Conservation (phyloP, 2,113 vertebrate species). For the Climacteris rufus region DNA sequence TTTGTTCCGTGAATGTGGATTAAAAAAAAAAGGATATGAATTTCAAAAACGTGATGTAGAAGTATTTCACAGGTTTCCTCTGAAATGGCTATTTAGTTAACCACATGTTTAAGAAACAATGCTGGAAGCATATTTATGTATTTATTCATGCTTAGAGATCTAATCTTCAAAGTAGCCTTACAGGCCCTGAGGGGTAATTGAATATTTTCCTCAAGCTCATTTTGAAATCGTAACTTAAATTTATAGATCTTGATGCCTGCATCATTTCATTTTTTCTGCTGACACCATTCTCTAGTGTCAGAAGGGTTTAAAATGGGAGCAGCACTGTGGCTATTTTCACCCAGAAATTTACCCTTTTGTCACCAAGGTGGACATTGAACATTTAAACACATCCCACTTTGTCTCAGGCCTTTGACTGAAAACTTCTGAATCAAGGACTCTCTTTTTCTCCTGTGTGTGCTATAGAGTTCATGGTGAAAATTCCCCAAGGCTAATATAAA, state of each 20-base stretch:
- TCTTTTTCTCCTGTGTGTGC: not conserved
- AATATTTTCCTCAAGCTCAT: slow-evolving; percentile 26
- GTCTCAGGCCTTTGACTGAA: not conserved
- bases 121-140: not conserved
- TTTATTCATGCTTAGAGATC: slow-evolving; percentile 2
- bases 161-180: slow-evolving; percentile 39
- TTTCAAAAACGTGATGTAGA: not conserved
- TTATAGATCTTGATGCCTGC: slow-evolving; percentile 1
- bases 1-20: not conserved
- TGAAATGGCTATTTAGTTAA: not conserved
- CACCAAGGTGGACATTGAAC: not conserved
- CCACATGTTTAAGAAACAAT: not conserved
- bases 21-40: not conserved
- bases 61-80: slow-evolving; percentile 4
- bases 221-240: slow-evolving; percentile 33
- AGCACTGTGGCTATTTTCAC: not conserved
- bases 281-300: not conserved
- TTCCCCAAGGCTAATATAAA: not conserved
- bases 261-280: slow-evolving; percentile 17
- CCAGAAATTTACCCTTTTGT: not conserved
- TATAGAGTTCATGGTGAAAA: not conserved
- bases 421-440: not conserved
- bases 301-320: slow-evolving; percentile 5
- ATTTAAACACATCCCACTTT: not conserved
- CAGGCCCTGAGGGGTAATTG: not conserved